Evolutionary conservation across 2,797 vertebrate species (phyloP), one percentile per base, ranked within the genome.

Genomic region (Pampus argenteus): DNA sequence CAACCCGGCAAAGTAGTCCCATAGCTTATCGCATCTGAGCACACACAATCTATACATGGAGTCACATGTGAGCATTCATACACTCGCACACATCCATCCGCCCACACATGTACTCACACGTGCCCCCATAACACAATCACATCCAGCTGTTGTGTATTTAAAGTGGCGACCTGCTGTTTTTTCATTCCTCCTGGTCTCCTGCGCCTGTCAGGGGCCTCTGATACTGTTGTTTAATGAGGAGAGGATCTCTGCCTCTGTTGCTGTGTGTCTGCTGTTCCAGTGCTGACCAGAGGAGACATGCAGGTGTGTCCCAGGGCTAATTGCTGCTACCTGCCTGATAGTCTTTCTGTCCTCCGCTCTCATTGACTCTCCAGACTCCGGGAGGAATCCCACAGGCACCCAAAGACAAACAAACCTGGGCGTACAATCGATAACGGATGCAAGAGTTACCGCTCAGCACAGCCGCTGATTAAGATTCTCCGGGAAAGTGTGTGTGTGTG

Each of bases 401-500:
- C 72, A 86, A 89, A 93, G 89, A 93, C 91, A 93, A 93, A 93
- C 91, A 92, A 89, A 93, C 87, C 88, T 83, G 83, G 88, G 86
- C 85, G 83, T 85, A 80, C 85, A 78, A 93, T 93, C 92, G 57
- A 93, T 93, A 90, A 69, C 71, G 89, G 91, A 93, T 90, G 87
- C 84, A 87, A 86, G 90, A 81, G 81, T 88, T 90, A 84, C 79
- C 54, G 51, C 84, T 90, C 70, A 62, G 82, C 67, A 58, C 80
- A 73, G 86, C 57, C 47, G 56, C 87, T 90, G 90, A 92, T 93
- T 91, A 91, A 86, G 84, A 92, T 88, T 90, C 87, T 73, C 71
- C 44, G 22, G 29, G 61, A 83, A 68, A 62, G 63, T 61, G 62
- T 75, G 58, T 52, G 51, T 69, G 74, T 70, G 66, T 65, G 61